These are phyloP conservation scores for Ciconia nigra DNA, from an alignment of 2,797 vertebrate genomes.

Conservation along the genomic window DNA sequence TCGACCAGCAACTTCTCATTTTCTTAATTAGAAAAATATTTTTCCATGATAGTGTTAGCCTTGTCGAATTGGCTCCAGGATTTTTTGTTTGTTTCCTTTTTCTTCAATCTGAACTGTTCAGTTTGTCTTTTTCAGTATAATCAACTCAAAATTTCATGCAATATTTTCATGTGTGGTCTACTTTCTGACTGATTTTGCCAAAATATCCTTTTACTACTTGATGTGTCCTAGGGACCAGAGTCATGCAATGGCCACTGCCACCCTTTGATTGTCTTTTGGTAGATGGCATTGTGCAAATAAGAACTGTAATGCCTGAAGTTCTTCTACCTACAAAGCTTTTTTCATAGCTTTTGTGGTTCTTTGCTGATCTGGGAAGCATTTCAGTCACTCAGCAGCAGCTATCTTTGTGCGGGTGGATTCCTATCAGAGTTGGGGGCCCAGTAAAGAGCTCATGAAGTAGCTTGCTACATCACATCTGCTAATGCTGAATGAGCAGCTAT, in stretches of 20 bases:
- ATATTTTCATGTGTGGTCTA: background rate
- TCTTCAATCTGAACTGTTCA: background rate
- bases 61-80: background rate
- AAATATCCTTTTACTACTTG: background rate
- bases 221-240: background rate
- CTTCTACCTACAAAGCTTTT: background rate
- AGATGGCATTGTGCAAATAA: background rate
- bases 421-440: too few species aligned
- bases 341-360: background rate
- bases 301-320: background rate
- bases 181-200: background rate
- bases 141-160: background rate
- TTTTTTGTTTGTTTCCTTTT: background rate
- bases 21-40: constrained; percentile 50
- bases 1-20: background rate
- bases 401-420: background rate
- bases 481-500: too few species aligned
- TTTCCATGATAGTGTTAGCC: background rate
- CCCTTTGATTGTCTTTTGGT: background rate
- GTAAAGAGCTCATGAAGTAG: background rate
- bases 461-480: background rate
- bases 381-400: background rate
- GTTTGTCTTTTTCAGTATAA: background rate
- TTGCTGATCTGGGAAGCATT: background rate
- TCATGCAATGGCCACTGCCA: background rate